A percentile compares a stretch with the other conserved stretches of the same genome.
phyloP scores from a whole-genome alignment of 2,113 vertebrate species.

The Phoenicopterus ruber region DNA sequence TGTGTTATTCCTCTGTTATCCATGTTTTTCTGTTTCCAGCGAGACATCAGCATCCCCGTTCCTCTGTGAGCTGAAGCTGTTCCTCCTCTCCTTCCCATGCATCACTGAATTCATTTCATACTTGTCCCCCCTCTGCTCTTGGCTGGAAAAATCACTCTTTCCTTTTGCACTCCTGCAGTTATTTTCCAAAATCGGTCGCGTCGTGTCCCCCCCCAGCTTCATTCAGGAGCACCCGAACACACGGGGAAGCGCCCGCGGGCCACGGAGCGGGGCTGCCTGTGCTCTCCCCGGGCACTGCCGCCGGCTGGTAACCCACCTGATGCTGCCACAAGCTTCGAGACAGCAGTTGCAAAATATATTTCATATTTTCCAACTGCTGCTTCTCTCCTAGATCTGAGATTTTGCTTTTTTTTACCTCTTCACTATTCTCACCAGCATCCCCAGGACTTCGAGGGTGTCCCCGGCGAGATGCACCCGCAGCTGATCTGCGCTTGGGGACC shows the following conservation, averaged over 20 bases:
- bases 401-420: background rate
- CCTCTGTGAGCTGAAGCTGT: background rate
- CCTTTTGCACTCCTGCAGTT: too few relatives aligned
- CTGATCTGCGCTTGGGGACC: rapidly evolving
- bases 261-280: rapidly evolving
- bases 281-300: background rate
- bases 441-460: background rate
- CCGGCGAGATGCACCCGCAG: rapidly evolving
- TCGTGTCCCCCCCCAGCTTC: background rate
- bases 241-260: background rate
- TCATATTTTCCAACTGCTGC: background rate
- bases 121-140: background rate
- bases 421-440: background rate
- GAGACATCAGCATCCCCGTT: rapidly evolving
- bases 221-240: background rate
- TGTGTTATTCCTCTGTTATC: background rate
- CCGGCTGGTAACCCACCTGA: background rate
- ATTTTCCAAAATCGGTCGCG: background rate
- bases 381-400: background rate
- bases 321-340: rapidly evolving
- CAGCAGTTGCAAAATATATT: background rate
- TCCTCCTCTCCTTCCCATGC: background rate
- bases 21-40: background rate
- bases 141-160: background rate
- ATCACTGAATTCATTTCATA: rapidly evolving